Conservation (phyloP, 37 sponge, comb jelly and placozoan species). For the Oscarella lobularis region DNA sequence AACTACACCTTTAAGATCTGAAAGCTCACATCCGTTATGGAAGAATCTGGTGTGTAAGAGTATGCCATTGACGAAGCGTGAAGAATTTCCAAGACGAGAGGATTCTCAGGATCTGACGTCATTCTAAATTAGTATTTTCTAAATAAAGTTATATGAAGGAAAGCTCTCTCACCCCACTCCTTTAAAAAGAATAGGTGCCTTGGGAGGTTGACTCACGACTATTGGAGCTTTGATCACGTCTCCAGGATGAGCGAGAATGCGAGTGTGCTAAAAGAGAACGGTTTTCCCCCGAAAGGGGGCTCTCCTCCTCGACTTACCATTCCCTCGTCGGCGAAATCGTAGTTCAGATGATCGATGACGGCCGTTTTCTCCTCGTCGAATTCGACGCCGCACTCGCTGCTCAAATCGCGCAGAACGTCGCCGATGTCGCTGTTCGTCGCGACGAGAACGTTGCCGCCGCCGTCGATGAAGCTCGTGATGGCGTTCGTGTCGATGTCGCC, state of each 20-base stretch:
- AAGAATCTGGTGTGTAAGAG: constrained; percentile 56
- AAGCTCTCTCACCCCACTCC: neutral
- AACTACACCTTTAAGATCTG: neutral
- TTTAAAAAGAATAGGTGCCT: neutral
- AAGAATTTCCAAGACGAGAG: constrained; percentile 77
- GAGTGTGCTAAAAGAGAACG: neutral
- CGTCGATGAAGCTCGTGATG: constrained; percentile 82
- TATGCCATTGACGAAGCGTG: constrained; percentile 71
- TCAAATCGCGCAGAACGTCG: constrained; percentile 68
- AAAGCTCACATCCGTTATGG: constrained; percentile 26
- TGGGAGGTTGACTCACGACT: neutral
- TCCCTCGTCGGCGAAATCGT: constrained; percentile 78
- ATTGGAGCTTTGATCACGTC: neutral
- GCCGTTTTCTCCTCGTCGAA: constrained; percentile 81
- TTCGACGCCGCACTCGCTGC: constrained; percentile 81
- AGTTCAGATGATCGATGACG: constrained; percentile 90
- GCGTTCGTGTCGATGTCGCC: constrained; percentile 52
- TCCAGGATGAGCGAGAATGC: neutral
- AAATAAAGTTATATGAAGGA: too few species aligned
- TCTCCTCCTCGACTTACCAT: neutral
- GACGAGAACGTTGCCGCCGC: constrained; percentile 75
- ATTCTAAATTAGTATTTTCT: constrained; percentile 9
- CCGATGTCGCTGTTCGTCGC: constrained; percentile 82
- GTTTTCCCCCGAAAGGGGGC: neutral
- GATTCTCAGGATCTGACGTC: constrained; percentile 83